phyloP scores from a whole-genome alignment of 2,888 invertebrate species.

The Elaeidobius kamerunicus region DNA sequence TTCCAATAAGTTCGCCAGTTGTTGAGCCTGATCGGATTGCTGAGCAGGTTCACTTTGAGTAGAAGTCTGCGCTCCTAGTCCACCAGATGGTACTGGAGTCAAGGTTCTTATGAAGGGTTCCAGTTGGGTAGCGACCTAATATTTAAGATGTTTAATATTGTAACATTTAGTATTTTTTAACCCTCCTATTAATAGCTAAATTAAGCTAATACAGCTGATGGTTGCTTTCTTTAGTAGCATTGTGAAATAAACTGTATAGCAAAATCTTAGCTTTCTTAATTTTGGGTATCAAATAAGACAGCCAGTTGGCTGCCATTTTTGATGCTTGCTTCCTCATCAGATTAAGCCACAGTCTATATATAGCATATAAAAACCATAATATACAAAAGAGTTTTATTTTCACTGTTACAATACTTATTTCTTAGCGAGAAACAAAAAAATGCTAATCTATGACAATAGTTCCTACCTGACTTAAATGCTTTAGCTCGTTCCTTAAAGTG shows the following conservation, averaged over 20 bases:
- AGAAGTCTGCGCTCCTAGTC: conserved; percentile 1
- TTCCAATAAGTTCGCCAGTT: conserved; percentile 55
- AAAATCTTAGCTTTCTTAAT: too few relatives aligned
- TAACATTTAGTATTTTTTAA: background rate
- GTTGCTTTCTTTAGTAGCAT: too few relatives aligned
- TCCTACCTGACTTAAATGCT: conserved; percentile 54
- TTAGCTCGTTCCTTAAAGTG: conserved; percentile 62
- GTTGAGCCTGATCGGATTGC: conserved; percentile 51
- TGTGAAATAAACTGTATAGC: too few relatives aligned
- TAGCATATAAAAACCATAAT: too few relatives aligned
- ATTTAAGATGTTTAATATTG: conserved; percentile 1
- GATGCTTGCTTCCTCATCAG: too few relatives aligned
- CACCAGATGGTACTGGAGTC: conserved; percentile 43
- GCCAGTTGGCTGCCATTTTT: too few relatives aligned
- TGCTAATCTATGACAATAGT: background rate
- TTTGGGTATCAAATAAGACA: too few relatives aligned
- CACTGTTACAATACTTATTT: background rate
- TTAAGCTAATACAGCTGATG: too few relatives aligned
- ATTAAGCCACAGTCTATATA: too few relatives aligned
- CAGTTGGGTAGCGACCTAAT: conserved; percentile 57
- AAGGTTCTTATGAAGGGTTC: conserved; percentile 64
- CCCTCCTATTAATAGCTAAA: too few relatives aligned
- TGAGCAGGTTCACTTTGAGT: conserved; percentile 44
- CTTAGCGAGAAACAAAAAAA: background rate
- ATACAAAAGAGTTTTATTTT: background rate